A percentile compares a stretch with the other conserved stretches of the same genome.
phyloP scores from a whole-genome alignment of 2,797 vertebrate species.

The Apodemus agrarius region DNA sequence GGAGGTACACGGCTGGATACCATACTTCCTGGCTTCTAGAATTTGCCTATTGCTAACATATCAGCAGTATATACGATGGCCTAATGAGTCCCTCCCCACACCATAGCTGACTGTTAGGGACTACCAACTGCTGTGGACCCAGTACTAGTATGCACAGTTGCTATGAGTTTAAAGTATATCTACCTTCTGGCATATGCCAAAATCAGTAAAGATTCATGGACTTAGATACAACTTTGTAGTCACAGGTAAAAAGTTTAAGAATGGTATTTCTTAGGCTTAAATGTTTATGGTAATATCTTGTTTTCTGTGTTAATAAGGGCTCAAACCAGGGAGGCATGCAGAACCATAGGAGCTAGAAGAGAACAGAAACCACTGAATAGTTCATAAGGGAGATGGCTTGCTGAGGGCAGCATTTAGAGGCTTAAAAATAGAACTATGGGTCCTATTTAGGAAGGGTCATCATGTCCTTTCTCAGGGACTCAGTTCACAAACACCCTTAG shows the following conservation, averaged over 20 bases:
- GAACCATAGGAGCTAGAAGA: background rate
- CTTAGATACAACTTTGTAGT: background rate
- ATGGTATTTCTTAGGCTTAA: background rate
- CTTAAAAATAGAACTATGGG: background rate
- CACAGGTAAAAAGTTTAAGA: slow-evolving; percentile 8
- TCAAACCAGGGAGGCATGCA: background rate
- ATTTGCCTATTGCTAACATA: background rate
- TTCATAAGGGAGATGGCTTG: background rate
- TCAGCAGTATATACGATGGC: background rate
- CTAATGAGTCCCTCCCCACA: background rate
- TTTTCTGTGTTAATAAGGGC: background rate
- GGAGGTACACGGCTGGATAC: background rate
- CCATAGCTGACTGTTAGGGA: background rate
- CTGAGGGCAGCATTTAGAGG: background rate
- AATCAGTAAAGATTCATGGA: background rate
- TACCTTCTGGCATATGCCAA: background rate
- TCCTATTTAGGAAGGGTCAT: background rate
- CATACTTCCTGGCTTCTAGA: background rate
- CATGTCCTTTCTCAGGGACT: background rate
- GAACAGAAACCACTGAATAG: background rate
- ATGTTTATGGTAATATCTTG: background rate
- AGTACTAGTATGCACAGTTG: background rate
- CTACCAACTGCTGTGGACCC: background rate
- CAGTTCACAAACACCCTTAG: background rate
- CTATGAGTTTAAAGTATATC: background rate